These are phyloP conservation scores for Choristoneura rosaceana DNA, from an alignment of 2,888 invertebrate genomes.

Conservation along the genomic window DNA sequence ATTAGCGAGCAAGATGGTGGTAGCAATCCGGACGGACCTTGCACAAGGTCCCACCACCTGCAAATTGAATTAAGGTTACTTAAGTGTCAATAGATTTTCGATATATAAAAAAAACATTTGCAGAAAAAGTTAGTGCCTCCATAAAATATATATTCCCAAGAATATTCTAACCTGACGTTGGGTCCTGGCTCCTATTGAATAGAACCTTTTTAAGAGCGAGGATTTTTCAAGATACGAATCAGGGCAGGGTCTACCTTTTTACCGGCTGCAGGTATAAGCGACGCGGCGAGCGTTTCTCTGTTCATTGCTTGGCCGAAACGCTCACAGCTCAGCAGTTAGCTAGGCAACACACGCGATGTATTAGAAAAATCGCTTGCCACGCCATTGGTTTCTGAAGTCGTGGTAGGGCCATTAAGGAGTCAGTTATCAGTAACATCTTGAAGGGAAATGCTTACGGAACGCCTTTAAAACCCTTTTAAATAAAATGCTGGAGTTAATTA, in stretches of 20 bases:
- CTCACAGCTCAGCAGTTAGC: too few species aligned
- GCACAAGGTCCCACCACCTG: too few species aligned
- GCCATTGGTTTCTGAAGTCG: too few species aligned
- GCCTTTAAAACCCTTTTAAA: neutral
- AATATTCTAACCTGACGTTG: neutral
- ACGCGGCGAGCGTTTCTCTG: too few species aligned
- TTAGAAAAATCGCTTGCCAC: too few species aligned
- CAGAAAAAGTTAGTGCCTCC: neutral
- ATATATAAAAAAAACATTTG: neutral
- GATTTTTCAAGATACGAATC: conserved; percentile 1
- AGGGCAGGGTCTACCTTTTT: neutral
- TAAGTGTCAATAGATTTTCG: too few species aligned
- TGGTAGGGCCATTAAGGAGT: neutral
- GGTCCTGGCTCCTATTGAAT: neutral
- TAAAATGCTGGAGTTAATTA: neutral
- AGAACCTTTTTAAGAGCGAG: neutral
- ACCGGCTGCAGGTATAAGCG: too few species aligned
- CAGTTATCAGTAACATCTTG: neutral
- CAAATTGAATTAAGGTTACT: too few species aligned
- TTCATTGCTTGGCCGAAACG: too few species aligned
- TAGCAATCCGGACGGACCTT: too few species aligned
- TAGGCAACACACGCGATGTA: too few species aligned
- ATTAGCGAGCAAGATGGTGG: too few species aligned
- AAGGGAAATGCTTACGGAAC: neutral
- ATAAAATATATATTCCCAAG: neutral